Evolutionary conservation across 2,797 vertebrate genomes (phyloP).

Genomic region (Sebastes diploproa): DNA sequence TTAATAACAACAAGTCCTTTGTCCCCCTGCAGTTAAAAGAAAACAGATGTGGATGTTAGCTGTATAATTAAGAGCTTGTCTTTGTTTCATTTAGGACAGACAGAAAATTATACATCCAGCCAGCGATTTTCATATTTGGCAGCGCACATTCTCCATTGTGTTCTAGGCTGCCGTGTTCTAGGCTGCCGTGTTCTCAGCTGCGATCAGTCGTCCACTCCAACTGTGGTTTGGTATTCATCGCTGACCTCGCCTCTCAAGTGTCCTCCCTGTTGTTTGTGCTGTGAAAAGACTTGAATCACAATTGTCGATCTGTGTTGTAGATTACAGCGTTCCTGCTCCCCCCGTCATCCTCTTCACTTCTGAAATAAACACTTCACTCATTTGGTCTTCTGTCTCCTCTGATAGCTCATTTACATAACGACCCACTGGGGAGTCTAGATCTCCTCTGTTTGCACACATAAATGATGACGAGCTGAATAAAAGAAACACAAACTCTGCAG

Average conservation of each 20-base stretch:
- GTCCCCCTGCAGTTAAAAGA: neutral
- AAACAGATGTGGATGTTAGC: slow-evolving; percentile 10
- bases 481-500: neutral
- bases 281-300: slow-evolving; percentile 37
- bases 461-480: neutral
- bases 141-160: slow-evolving; percentile 14
- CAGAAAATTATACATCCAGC: slow-evolving; percentile 1
- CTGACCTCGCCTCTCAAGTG: slow-evolving; percentile 13
- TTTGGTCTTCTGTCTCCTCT: neutral
- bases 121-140: slow-evolving; percentile 35
- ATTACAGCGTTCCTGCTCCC: neutral
- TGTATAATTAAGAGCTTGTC: slow-evolving; percentile 40
- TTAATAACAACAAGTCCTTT: neutral
- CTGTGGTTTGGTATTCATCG: slow-evolving; percentile 40
- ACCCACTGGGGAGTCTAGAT: neutral
- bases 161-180: neutral
- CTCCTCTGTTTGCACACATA: slow-evolving; percentile 2
- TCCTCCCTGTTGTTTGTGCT: slow-evolving; percentile 7
- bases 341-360: slow-evolving; percentile 5
- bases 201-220: slow-evolving; percentile 18
- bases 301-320: slow-evolving; percentile 19
- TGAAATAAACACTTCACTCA: slow-evolving; percentile 47
- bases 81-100: slow-evolving; percentile 12
- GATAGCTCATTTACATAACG: slow-evolving; percentile 26
- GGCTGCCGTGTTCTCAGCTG: neutral